Conservation (phyloP, 2,888 invertebrate species). For the Escarpia spicata region DNA sequence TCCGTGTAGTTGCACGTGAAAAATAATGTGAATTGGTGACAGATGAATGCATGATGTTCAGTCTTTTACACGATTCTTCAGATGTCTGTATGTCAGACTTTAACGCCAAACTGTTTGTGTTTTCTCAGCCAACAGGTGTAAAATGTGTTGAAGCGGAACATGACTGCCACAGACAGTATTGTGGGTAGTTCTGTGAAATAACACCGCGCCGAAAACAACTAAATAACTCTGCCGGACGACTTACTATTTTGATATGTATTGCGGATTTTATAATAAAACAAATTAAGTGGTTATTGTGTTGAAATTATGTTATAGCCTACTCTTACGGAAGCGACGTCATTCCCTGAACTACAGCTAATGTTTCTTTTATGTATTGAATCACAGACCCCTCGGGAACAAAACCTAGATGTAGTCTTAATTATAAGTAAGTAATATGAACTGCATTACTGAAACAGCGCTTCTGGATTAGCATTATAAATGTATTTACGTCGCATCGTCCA, state of each 20-base stretch:
- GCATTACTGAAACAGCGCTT: too few species aligned
- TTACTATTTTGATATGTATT: constrained; percentile 14
- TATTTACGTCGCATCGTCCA: too few species aligned
- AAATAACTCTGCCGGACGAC: background rate
- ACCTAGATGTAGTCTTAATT: too few species aligned
- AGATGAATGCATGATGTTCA: too few species aligned
- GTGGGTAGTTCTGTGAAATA: background rate
- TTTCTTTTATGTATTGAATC: too few species aligned
- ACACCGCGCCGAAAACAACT: background rate
- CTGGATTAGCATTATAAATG: too few species aligned
- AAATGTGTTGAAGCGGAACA: background rate
- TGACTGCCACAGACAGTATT: background rate
- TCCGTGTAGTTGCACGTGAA: too few species aligned
- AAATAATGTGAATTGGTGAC: too few species aligned
- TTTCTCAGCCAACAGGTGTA: background rate
- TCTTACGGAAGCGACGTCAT: background rate
- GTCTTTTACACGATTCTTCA: too few species aligned
- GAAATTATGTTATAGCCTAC: background rate
- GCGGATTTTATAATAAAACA: background rate
- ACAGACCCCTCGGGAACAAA: too few species aligned
- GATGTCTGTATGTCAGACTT: too few species aligned
- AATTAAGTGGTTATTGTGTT: background rate
- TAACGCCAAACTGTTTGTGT: background rate
- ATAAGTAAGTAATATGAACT: too few species aligned
- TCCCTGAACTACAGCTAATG: background rate